Base-by-base conservation (phyloP, 2,888 invertebrate species). In the Papilio demoleus region DNA sequence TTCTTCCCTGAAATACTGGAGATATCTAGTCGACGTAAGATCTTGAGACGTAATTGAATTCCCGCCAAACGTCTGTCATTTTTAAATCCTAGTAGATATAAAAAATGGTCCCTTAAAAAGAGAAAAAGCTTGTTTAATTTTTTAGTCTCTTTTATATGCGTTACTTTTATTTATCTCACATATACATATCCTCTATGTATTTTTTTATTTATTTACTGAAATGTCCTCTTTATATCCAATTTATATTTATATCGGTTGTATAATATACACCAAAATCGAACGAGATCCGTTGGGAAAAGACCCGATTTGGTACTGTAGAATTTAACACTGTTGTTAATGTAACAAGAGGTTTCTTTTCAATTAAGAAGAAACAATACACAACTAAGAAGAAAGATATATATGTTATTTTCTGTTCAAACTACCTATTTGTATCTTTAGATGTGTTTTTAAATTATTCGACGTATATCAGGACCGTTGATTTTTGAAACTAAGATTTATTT, bases 281-380 rank as follows among this genome's bases (percentile, higher is more conserved):
- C 24, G 24, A 27, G n/a, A n/a, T 24, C 27, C 53, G n/a, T 8
- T 14, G 53, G 53, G 27, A 50, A 27, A 24, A 27, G 53, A 53
- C 27, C n/a, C 53, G 50, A 27, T 24, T 50, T 24, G 12, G 47
- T 24, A 50, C 27, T 53, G n/a, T 53, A 53, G 8, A 8, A 14
- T 53, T 53, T 19, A 53, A 27, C 14, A 5, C 24, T n/a, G 14
- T 53, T 53, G 27, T 53, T 27, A n/a, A 24, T 50, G 24, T 27
- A 53, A 53, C 53, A 53, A 53, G 53, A 53, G 27, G 8, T 5
- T 27, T 53, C n/a, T 53, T 53, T 24, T 24, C 47, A 5, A 50
- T n/a, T n/a, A n/a, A n/a, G n/a, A n/a, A n/a, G n/a, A n/a, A n/a
- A n/a, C n/a, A n/a, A n/a, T n/a, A n/a, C n/a, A n/a, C n/a, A 50